Percentiles rank a stretch among this genome's conserved stretches.
Conservation (phyloP, 2,113 vertebrate species). For the Equus przewalskii region DNA sequence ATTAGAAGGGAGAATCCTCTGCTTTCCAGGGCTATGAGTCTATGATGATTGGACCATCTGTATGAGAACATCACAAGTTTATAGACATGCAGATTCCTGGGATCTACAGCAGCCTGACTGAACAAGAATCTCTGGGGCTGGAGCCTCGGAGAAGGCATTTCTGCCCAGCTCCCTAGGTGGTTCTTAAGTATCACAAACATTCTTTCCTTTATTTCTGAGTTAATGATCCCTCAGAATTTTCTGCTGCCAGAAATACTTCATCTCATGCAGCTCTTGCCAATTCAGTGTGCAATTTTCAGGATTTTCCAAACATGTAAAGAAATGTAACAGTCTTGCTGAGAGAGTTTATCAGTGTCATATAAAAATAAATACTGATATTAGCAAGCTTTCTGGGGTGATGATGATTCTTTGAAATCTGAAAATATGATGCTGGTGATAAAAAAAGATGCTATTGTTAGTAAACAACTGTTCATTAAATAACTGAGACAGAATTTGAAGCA, state of each 20-base stretch:
- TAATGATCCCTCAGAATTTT: neutral
- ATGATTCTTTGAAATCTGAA: slow-evolving; percentile 26
- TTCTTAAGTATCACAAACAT: too few relatives aligned
- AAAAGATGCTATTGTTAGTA: neutral
- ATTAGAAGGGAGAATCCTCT: neutral
- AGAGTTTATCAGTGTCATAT: slow-evolving; percentile 21
- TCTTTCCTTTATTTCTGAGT: neutral
- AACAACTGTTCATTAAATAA: neutral
- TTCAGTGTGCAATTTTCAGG: neutral
- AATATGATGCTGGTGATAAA: neutral
- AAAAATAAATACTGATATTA: slow-evolving; percentile 56
- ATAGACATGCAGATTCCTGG: neutral
- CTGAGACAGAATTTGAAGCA: neutral
- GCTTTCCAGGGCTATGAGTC: neutral
- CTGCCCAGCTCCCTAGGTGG: neutral
- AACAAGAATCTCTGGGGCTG: neutral
- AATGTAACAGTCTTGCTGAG: neutral
- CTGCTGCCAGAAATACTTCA: neutral
- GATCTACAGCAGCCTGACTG: neutral
- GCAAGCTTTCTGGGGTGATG: slow-evolving; percentile 3
- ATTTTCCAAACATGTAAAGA: neutral
- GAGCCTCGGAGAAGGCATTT: neutral
- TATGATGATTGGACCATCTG: neutral
- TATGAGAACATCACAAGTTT: neutral
- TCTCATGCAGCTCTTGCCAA: neutral